Base-by-base conservation (phyloP, 1,140 invertebrate species). In the Aphis gossypii region DNA sequence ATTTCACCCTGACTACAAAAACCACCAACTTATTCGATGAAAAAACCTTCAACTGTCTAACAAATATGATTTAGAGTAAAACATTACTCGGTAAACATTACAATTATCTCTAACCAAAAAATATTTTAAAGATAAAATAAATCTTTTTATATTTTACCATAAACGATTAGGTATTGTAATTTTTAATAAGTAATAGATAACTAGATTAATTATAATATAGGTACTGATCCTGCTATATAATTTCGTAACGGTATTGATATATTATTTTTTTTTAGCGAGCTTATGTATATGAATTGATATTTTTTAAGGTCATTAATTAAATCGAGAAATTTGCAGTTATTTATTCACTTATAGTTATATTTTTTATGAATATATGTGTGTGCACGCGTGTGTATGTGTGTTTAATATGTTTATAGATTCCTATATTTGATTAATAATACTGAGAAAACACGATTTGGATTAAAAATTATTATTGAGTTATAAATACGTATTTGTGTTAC, bases 11-110 rank as follows among this genome's bases (percentile, higher is more conserved):
- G 87, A 89, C 86, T 87, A 87, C 20, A 87, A 21, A 35, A 56
- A 89, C 20, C 48, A 89, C 87, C 87, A 38, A 56, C 48, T 89
- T 56, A 38, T 54, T 54, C n/a, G 48, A 54, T 25, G 8, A 20
- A 89, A 89, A 46, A 89, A 89, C 87, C 87, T 89, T 89, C 87
- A 89, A 38, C 46, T 89, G 87, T 89, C 87, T 25, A 23, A 54
- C n/a, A n/a, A 21, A 38, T 89, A 89, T 89, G 87, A 56, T 89
- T 89, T 89, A 89, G 51, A 89, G 35, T 41, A 89, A 54, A 38
- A 89, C 0, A 89, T 54, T 56, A 35, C n/a, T 88, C 35, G 20
- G 48, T 56, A 56, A 89, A 89, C 21, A 89, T 56, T 89, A 38
- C 2, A 89, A 89, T 89, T 54, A 89, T 89, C n/a, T 89, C 48